Evolutionary conservation across 2,888 invertebrate genomes (phyloP).

Genomic region (Lasiommata megera): DNA sequence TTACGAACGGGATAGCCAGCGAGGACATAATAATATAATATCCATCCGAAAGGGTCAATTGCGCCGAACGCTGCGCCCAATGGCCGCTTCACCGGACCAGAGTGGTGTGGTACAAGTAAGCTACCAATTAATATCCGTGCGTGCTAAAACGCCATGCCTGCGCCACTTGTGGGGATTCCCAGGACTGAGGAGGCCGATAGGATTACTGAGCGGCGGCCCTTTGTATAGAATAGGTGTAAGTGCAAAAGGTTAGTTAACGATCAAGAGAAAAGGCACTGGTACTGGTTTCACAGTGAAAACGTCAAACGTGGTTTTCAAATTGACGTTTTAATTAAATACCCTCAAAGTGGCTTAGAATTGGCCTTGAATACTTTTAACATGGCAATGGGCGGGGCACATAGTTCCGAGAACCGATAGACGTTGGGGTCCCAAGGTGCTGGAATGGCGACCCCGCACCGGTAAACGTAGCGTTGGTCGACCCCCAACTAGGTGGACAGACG

Average conservation of each 20-base stretch:
- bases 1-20: neutral
- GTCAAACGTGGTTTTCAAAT: too few relatives aligned
- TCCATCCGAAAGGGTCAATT: conserved; percentile 5
- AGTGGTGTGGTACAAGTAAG: conserved; percentile 18
- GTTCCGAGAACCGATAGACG: too few relatives aligned
- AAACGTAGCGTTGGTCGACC: too few relatives aligned
- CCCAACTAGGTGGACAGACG: too few relatives aligned
- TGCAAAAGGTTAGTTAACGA: neutral
- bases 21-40: neutral
- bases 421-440: too few relatives aligned
- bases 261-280: too few relatives aligned
- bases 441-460: too few relatives aligned
- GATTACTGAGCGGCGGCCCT: conserved; percentile 5
- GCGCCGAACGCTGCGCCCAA: neutral
- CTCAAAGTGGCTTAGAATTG: too few relatives aligned
- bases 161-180: conserved; percentile 63
- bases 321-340: too few relatives aligned
- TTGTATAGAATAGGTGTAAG: neutral
- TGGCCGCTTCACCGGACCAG: conserved; percentile 14
- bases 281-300: too few relatives aligned
- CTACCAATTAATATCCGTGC: conserved; percentile 63
- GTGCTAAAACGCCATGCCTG: conserved; percentile 70
- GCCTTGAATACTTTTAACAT: too few relatives aligned
- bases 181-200: conserved; percentile 28
- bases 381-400: too few relatives aligned